Conservation (phyloP, 2,797 vertebrate species). For the Eremophila alpestris region DNA sequence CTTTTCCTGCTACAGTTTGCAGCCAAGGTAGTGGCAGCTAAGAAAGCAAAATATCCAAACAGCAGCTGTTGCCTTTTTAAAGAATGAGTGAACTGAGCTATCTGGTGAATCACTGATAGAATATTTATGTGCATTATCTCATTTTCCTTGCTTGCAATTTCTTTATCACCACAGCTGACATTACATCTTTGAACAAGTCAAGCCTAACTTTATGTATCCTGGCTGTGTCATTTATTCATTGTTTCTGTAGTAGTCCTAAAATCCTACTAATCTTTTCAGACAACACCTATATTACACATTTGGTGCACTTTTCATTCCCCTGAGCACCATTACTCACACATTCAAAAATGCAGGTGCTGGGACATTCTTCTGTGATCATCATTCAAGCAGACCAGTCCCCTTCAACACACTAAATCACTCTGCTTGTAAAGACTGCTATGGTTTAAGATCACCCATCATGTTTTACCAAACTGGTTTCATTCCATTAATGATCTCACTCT, state of each 20-base stretch:
- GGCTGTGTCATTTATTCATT: neutral
- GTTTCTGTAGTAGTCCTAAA: neutral
- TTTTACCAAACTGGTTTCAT: neutral
- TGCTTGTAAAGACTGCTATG: neutral
- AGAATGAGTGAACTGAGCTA: neutral
- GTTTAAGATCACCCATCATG: neutral
- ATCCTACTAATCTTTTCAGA: neutral
- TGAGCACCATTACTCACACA: neutral
- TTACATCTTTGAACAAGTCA: neutral
- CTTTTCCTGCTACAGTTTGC: neutral
- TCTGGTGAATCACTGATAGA: neutral
- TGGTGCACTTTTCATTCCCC: neutral
- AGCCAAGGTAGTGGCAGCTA: neutral
- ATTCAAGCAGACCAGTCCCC: neutral
- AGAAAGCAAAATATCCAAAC: neutral
- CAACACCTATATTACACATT: neutral
- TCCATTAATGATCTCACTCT: neutral
- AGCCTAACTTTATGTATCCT: neutral
- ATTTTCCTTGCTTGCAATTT: neutral
- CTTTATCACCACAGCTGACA: neutral
- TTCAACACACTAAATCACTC: neutral
- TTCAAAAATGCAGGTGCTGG: conserved; percentile 26
- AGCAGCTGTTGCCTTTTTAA: neutral
- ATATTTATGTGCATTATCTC: neutral
- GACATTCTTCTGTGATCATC: neutral